Conservation (phyloP, 2,113 vertebrate genomes). For the Cynocephalus volans region DNA sequence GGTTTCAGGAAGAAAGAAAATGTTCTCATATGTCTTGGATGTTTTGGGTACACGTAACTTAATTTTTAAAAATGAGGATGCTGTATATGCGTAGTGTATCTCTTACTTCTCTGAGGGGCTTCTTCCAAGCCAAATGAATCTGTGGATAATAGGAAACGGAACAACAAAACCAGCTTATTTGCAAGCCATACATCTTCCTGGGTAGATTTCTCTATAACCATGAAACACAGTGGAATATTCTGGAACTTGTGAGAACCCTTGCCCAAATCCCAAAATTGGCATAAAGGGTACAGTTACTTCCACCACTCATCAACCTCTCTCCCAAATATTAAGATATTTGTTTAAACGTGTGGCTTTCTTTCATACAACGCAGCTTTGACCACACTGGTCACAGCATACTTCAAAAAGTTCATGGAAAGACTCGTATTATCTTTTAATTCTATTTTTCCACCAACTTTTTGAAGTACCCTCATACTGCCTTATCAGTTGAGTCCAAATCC, state of each 20-base stretch:
- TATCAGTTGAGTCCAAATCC: neutral
- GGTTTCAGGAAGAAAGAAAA: neutral
- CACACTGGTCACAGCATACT: too few relatives aligned
- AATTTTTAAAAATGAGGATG: neutral
- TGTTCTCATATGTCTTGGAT: neutral
- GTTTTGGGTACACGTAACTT: neutral
- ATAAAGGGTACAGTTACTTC: neutral
- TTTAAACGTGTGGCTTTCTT: fast-evolving
- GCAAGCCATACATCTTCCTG: neutral
- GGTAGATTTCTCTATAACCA: neutral
- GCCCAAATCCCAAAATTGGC: too few relatives aligned
- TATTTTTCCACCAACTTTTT: too few relatives aligned
- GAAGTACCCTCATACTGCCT: neutral
- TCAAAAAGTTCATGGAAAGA: too few relatives aligned
- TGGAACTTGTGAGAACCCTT: neutral
- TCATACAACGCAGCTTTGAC: too few relatives aligned
- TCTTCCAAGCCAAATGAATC: neutral
- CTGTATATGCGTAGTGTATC: neutral
- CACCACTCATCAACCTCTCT: fast-evolving
- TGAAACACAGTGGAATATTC: neutral
- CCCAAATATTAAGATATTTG: neutral
- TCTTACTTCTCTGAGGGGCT: neutral
- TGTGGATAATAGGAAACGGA: neutral
- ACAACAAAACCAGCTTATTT: neutral
- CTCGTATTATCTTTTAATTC: too few relatives aligned